Conservation (phyloP, 2,888 invertebrate genomes). For the Phragmatobia fuliginosa region DNA sequence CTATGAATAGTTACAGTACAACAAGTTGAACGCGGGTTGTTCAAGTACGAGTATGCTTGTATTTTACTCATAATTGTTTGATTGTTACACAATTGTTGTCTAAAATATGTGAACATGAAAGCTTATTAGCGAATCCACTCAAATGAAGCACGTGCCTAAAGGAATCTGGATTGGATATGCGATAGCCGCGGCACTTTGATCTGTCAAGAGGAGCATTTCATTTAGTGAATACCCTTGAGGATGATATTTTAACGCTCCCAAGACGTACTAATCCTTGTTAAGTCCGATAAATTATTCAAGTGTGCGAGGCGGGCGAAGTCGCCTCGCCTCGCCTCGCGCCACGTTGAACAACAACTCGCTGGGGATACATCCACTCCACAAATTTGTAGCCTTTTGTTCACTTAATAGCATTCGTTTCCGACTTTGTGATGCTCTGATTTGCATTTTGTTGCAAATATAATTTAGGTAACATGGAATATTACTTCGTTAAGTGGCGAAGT, state of each 20-base stretch:
- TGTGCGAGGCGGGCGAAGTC: constrained; percentile 33
- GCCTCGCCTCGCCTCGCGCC: constrained; percentile 17
- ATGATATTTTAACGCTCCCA: constrained; percentile 70
- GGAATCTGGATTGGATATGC: background rate
- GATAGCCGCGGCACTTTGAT: constrained; percentile 36
- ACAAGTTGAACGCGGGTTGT: background rate
- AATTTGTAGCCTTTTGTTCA: constrained; percentile 58
- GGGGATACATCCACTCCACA: constrained; percentile 38
- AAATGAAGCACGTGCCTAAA: constrained; percentile 4
- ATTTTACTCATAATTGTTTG: background rate
- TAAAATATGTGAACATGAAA: constrained; percentile 3
- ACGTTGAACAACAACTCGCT: constrained; percentile 40
- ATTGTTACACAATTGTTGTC: background rate
- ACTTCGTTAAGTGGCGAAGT: constrained; percentile 41
- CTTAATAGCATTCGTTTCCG: constrained; percentile 57
- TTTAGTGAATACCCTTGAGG: constrained; percentile 39
- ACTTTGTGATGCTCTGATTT: constrained; percentile 48
- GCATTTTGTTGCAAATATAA: constrained; percentile 49
- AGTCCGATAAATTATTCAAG: constrained; percentile 78
- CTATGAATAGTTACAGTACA: background rate
- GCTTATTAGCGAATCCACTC: constrained; percentile 12
- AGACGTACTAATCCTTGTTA: constrained; percentile 77
- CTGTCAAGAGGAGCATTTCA: constrained; percentile 21
- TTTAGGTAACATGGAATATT: constrained; percentile 50
- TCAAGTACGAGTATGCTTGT: too few species aligned